Evolutionary conservation across 2,113 vertebrate genomes (phyloP).

Genomic region (Microcebus lehilahytsara): DNA sequence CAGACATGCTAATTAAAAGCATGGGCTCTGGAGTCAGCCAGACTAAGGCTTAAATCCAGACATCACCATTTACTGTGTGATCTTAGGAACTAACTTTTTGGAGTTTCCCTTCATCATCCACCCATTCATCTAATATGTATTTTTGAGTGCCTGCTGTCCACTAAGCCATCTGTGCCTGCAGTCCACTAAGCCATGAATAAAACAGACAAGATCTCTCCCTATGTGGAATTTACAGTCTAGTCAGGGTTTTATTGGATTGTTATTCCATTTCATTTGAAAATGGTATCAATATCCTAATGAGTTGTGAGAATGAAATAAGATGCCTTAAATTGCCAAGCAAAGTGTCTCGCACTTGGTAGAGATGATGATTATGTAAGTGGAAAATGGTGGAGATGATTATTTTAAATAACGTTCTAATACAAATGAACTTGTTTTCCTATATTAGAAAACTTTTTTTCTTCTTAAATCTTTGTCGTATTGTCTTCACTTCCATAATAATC

Average conservation of each 20-base stretch:
- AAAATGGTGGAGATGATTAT: neutral
- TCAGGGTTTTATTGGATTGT: constrained; percentile 26
- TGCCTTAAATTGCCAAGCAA: neutral
- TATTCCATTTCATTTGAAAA: constrained; percentile 7
- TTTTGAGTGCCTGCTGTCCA: neutral
- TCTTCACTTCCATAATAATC: neutral
- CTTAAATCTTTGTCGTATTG: neutral
- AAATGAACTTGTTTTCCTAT: neutral
- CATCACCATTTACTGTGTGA: neutral
- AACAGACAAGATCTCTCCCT: neutral
- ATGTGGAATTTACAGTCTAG: neutral
- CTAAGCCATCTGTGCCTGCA: neutral
- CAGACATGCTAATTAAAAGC: neutral
- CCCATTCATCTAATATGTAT: neutral
- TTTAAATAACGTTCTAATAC: neutral
- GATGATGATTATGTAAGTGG: neutral
- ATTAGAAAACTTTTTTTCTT: neutral
- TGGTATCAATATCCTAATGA: neutral
- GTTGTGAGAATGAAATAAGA: constrained; percentile 14
- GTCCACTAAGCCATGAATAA: neutral
- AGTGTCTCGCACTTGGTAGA: neutral
- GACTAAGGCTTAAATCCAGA: neutral
- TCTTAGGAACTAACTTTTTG: neutral
- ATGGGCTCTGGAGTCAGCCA: neutral
- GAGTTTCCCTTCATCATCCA: neutral